phyloP scores from a whole-genome alignment of 2,113 vertebrate species.

The Rhombomys opimus region DNA sequence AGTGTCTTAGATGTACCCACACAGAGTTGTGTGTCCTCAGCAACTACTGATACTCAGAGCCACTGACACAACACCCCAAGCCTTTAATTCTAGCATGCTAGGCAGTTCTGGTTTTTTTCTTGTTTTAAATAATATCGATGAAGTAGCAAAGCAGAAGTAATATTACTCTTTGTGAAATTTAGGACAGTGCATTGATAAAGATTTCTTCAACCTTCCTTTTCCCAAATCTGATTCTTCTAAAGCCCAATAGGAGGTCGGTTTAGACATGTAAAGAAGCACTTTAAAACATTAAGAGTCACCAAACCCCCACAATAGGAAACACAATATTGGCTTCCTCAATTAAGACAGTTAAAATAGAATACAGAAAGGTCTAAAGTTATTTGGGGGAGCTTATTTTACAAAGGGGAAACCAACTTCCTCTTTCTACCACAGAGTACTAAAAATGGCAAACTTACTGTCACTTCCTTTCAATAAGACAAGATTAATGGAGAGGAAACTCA shows the following conservation, averaged over 20 bases:
- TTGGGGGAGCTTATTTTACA: conserved; percentile 32
- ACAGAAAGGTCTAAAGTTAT: neutral
- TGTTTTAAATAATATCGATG: neutral
- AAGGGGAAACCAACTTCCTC: neutral
- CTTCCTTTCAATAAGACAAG: conserved; percentile 35
- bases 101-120: neutral
- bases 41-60: neutral
- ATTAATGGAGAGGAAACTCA: conserved; percentile 55
- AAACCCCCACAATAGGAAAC: neutral
- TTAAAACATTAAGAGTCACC: neutral
- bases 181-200: conserved; percentile 16
- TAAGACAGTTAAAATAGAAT: conserved; percentile 22
- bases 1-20: neutral
- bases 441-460: conserved; percentile 51
- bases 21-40: neutral
- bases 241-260: neutral
- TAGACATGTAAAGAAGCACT: neutral
- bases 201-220: neutral
- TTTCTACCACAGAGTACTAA: conserved; percentile 51
- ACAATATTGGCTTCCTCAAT: neutral
- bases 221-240: conserved; percentile 6
- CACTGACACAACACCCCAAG: neutral
- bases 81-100: neutral
- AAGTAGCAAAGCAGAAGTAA: neutral
- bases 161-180: conserved; percentile 28